Evolutionary conservation across 2,113 vertebrate genomes (phyloP).

Genomic region (Calyptomena viridis): DNA sequence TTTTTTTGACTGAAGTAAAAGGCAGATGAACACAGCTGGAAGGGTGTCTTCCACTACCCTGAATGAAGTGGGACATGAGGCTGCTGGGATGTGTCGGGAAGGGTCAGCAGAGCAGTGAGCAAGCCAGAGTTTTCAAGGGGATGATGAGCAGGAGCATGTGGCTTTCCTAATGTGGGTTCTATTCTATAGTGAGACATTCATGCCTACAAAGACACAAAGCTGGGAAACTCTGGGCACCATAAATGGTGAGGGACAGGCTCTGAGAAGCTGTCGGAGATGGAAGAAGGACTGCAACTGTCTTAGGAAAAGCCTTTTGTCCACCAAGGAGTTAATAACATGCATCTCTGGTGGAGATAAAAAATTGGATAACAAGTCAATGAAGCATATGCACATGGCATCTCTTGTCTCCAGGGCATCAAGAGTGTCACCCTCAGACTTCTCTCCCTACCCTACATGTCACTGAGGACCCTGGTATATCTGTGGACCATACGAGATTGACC

Average conservation of each 20-base stretch:
- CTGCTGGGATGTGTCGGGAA: neutral
- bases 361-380: neutral
- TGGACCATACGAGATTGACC: neutral
- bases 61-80: neutral
- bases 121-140: neutral
- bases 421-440: neutral
- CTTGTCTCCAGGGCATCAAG: neutral
- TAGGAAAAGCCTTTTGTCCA: neutral
- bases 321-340: neutral
- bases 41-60: neutral
- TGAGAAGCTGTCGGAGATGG: neutral
- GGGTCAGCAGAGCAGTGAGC: neutral
- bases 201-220: neutral
- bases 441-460: neutral
- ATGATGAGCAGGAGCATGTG: neutral
- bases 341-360: neutral
- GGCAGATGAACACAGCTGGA: neutral
- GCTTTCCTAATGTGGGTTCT: neutral
- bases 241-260: neutral
- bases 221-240: neutral
- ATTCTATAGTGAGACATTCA: neutral
- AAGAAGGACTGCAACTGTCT: neutral
- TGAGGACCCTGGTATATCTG: neutral
- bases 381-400: neutral
- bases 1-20: neutral